Percentiles rank a stretch among this genome's conserved stretches.
Conservation (phyloP, 2,888 invertebrate genomes). For the Calephelis perditalis region DNA sequence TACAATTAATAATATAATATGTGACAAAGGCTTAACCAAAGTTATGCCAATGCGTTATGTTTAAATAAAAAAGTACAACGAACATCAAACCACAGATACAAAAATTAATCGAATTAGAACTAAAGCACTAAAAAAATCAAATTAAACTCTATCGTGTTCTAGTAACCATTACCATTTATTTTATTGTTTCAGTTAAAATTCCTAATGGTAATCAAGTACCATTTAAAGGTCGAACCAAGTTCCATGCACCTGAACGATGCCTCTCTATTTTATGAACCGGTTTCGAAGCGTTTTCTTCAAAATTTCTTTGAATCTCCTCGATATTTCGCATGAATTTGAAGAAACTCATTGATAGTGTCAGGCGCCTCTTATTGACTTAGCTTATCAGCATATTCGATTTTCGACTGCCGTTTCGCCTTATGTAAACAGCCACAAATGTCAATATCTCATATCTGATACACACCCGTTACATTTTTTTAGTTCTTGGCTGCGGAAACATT, state of each 20-base stretch:
- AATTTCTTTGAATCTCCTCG: constrained; percentile 10
- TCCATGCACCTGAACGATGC: constrained; percentile 22
- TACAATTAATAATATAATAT: no score
- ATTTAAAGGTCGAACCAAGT: constrained; percentile 26
- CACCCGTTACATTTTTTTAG: constrained; percentile 57
- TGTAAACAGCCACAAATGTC: constrained; percentile 68
- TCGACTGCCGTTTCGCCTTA: constrained; percentile 75
- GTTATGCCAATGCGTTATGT: no score
- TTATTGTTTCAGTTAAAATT: constrained; percentile 13
- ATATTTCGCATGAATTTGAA: constrained; percentile 58
- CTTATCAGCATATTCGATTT: constrained; percentile 70
- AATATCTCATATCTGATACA: constrained; percentile 70
- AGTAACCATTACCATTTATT: no score
- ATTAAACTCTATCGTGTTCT: no score
- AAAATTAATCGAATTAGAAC: no score
- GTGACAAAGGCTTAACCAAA: no score
- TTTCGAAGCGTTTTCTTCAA: constrained; percentile 19
- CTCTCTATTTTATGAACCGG: constrained; percentile 32
- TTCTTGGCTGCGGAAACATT: constrained; percentile 50
- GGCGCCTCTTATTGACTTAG: constrained; percentile 67
- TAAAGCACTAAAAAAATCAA: no score
- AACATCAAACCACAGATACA: no score
- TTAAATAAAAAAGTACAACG: no score
- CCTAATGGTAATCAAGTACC: not conserved
- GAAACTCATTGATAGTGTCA: constrained; percentile 57